Conservation (phyloP, 2,888 invertebrate genomes). For the Phasia obesa region DNA sequence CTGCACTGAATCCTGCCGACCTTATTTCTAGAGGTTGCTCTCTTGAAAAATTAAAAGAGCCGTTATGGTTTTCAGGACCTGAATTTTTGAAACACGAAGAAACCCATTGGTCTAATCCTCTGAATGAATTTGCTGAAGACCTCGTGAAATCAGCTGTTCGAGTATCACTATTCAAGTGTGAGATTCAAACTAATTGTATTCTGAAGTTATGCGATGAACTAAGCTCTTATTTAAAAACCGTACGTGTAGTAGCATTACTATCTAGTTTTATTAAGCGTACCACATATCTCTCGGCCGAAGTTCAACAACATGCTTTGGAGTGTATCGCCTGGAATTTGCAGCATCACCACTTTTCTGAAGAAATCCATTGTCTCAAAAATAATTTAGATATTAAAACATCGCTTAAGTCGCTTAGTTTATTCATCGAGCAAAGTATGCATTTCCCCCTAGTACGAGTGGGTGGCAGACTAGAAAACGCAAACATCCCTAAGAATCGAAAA, state of each 20-base stretch:
- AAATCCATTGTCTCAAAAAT: constrained; percentile 10
- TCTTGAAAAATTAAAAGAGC: constrained; percentile 26
- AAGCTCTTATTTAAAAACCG: constrained; percentile 22
- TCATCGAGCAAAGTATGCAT: constrained; percentile 1
- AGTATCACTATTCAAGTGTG: constrained; percentile 38
- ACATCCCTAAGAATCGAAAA: constrained; percentile 35
- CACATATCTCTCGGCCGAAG: background rate
- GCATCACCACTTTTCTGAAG: constrained; percentile 8
- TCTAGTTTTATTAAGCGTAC: constrained; percentile 4
- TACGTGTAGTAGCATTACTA: constrained; percentile 15
- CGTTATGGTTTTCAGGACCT: constrained; percentile 42
- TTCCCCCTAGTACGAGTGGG: constrained; percentile 45
- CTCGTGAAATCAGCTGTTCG: constrained; percentile 20
- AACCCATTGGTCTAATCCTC: constrained; percentile 12
- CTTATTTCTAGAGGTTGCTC: constrained; percentile 55
- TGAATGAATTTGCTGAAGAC: constrained; percentile 13
- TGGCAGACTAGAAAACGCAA: constrained; percentile 42
- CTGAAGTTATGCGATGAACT: constrained; percentile 26
- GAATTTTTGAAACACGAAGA: constrained; percentile 5
- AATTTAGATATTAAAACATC: constrained; percentile 22
- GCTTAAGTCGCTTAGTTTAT: constrained; percentile 15
- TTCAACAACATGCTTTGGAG: background rate
- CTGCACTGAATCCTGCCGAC: constrained; percentile 58
- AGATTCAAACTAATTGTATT: constrained; percentile 18
- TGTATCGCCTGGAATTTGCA: constrained; percentile 31